Base-by-base conservation (phyloP, 30 jellyfish, hydroid and myxozoan genomes). In the Sanderia malayensis region DNA sequence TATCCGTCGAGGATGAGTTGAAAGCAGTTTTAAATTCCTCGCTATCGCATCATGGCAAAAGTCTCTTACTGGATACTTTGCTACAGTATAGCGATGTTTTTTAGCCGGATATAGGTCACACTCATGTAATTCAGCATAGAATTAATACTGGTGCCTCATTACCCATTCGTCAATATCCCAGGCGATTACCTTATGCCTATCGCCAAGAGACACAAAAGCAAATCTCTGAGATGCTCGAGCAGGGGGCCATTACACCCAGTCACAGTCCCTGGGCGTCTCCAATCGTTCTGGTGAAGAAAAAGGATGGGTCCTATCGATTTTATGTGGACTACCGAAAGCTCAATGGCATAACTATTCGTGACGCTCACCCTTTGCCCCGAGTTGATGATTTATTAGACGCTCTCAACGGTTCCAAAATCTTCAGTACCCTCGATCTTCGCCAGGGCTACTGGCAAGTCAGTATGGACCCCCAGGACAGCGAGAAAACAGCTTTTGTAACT, bases 331-430 rank as follows among this genome's bases (percentile, higher is more conserved):
- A 75, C 46, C 52, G 87, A 1, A 63, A 61, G 61, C 72, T 80
- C 25, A 80, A 80, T 55, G 31, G 19, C 19, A 33, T 69, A 58
- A 80, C 85, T 46, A 70, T 23, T 46, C 52, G 60, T 18, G 93
- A 80, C 68, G 82, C 91, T 31, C 83, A 65, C 41, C 83, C 91
- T 28, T 57, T 79, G 60, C 91, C 91, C 15, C 31, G 83, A 57
- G 78, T 67, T 4, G 91, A 79, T 65, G 83, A 67, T 47, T 15
- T 67, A 19, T 71, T 67, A 6, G 85, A 80, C 45, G 32, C 84
- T 17, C 47, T 80, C 24, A 34, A 69, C 57, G 71, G 74, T 30
- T 24, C 66, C 44, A 49, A 44, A 19, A 4, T 47, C 31, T 80
- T 80, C 58, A 58, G 81, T 30, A 80, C 85, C 37, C 71, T 80